Evolutionary conservation across 2,797 vertebrate species (phyloP).

Genomic region (Clamator glandarius): DNA sequence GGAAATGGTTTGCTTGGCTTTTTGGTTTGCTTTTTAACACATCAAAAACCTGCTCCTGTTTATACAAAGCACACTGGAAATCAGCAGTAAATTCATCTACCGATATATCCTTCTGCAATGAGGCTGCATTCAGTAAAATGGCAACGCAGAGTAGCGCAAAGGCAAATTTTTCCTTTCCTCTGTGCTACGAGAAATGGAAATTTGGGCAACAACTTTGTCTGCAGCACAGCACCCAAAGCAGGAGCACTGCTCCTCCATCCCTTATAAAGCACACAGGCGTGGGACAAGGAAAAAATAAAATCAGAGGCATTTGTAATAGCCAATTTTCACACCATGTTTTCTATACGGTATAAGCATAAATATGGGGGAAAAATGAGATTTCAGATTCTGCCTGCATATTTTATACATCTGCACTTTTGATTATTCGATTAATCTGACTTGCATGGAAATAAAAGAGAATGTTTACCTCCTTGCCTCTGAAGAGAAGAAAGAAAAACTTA

Average conservation of each 20-base stretch:
- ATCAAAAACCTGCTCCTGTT: neutral
- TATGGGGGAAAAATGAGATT: neutral
- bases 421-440: neutral
- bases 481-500: neutral
- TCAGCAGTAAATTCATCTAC: neutral
- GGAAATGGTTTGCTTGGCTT: slow-evolving; percentile 2
- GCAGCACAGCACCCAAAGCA: neutral
- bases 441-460: neutral
- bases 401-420: neutral
- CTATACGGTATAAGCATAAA: neutral
- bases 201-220: neutral
- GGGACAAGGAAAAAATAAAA: slow-evolving; percentile 18
- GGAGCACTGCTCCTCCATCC: neutral
- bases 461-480: neutral
- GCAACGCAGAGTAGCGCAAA: neutral
- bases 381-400: neutral
- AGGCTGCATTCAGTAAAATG: neutral
- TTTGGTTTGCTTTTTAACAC: neutral
- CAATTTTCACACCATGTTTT: slow-evolving; percentile 1
- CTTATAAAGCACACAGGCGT: neutral
- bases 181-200: neutral
- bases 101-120: accelerated
- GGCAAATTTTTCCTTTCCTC: neutral
- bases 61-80: neutral
- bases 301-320: neutral